Base-by-base conservation (phyloP, 2,888 invertebrate genomes). In the Scelioninae gen. 1 region DNA sequence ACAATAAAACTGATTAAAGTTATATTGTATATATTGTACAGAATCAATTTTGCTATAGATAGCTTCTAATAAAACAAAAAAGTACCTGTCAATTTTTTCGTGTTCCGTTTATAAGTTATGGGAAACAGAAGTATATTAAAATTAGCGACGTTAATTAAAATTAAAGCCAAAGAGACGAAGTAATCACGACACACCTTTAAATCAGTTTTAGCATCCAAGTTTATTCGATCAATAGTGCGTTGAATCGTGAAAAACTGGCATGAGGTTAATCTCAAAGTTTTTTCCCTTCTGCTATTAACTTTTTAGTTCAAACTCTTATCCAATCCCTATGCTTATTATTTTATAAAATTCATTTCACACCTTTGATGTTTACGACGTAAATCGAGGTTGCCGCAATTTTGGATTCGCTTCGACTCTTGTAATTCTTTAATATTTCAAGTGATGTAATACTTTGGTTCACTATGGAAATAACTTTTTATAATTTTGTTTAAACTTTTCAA, bases 141-240 rank as follows among this genome's bases (percentile, higher is more conserved):
- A 68, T 29, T 63, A 45, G 58, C 49, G 78, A 82, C 81, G 75
- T 85, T 85, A 85, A 86, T 86, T 86, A 84, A 86, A 85, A 83
- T 78, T 65, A 63, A 85, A 65, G 63, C 38, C 51, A 49, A 74
- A 77, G 47, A 47, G 45, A 32, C 45, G 38, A 51, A 62, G 72
- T 78, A 81, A 85, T 85, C 76, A 56, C 49, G 16, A 23, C 56
- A 51, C 13, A 63, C 62, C 55, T 58, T 16, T 49, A 38, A 45
- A 45, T 40, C 60, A 40, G 60, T 45, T 60, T 60, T 11, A 58
- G 47, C 69, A 69, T 29, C 47, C 34, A 69, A 69, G 69, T 69
- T 69, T 56, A 45, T 58, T 56, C 69, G 69, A 69, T 56, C 69
- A 69, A 69, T 69, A 58, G 47, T 58, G 69, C 69, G 31, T 58